Conservation (phyloP, 2,888 invertebrate genomes). For the Rhagophthalmus giganteus region DNA sequence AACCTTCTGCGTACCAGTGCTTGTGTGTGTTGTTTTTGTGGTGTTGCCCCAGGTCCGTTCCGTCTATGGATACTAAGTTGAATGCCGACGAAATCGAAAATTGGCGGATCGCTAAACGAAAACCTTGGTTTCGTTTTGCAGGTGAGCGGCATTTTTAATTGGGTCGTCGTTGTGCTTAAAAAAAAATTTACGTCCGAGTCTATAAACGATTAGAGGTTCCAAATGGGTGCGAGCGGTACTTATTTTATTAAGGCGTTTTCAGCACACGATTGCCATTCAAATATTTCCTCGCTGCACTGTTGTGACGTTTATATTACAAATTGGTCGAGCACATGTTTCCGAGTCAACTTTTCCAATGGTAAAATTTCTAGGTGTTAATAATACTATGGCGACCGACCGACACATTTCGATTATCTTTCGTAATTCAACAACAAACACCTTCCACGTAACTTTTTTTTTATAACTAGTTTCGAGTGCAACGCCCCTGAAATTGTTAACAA, state of each 20-base stretch:
- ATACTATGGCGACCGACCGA: too few relatives aligned
- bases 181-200: conserved; percentile 14
- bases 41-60: conserved; percentile 18
- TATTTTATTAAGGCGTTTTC: conserved; percentile 9
- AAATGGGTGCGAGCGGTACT: conserved; percentile 16
- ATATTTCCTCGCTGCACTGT: too few relatives aligned
- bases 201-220: conserved; percentile 22
- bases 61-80: conserved; percentile 1
- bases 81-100: conserved; percentile 2
- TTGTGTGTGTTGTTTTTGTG: conserved; percentile 5
- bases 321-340: too few relatives aligned
- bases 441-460: too few relatives aligned
- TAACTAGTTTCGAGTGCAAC: too few relatives aligned
- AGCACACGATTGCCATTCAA: conserved; percentile 4
- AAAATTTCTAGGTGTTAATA: too few relatives aligned
- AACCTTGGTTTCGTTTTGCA: conserved; percentile 12
- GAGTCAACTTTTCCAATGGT: too few relatives aligned
- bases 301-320: too few relatives aligned
- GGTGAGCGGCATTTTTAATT: conserved; percentile 17
- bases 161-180: conserved; percentile 2
- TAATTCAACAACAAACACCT: too few relatives aligned
- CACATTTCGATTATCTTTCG: too few relatives aligned
- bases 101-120: conserved; percentile 1
- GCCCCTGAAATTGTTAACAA: too few relatives aligned
- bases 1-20: conserved; percentile 14